Evolutionary conservation across 1,140 invertebrate genomes (phyloP), one percentile per base, ranked within the genome.

Genomic region (Oncopodura yosiiana): DNA sequence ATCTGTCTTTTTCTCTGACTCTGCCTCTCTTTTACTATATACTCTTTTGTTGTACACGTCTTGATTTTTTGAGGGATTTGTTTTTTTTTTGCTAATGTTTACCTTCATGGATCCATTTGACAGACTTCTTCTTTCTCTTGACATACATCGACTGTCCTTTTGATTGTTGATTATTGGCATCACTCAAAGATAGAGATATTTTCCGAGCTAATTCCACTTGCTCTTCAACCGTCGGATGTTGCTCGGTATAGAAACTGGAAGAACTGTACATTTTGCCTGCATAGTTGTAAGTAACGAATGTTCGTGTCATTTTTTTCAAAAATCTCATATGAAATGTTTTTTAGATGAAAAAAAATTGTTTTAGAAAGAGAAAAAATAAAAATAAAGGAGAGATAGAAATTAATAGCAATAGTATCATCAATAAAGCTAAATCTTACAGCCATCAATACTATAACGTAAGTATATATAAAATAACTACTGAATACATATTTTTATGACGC

Each of bases 61-160:
- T 8, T 23, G 19, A 24, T 21, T n/a, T 19, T 14, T 49, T 49
- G 24, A 19, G 30, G 14, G 5, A 16, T 19, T 21, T 32, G 29
- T 34, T 34, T 34, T 9, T 8, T 27, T 24, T 21, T 45, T 45
- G 8, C n/a, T 14, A 6, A n/a, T 48, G 23, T 53, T 80, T 77
- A 70, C 86, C 85, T 74, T 91, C 87, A 66, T 93, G 88, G 41
- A 94, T 83, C 91, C 91, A 95, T 71, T 93, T 93, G 53, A 87
- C 83, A 4, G 90, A 90, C 64, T 87, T 77, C 67, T 92, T 91
- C 74, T 91, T 92, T 48, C 91, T 76, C 69, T 91, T 93, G 61
- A 91, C 87, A 69, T 93, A 95, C 92, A 94, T 95, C 62, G 82
- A 83, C 70, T 94, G 90, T 16, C 92, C 92, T 68, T 90, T 86